Evolutionary conservation across 2,888 invertebrate species (phyloP).

Genomic region (Monochamus alternatus): DNA sequence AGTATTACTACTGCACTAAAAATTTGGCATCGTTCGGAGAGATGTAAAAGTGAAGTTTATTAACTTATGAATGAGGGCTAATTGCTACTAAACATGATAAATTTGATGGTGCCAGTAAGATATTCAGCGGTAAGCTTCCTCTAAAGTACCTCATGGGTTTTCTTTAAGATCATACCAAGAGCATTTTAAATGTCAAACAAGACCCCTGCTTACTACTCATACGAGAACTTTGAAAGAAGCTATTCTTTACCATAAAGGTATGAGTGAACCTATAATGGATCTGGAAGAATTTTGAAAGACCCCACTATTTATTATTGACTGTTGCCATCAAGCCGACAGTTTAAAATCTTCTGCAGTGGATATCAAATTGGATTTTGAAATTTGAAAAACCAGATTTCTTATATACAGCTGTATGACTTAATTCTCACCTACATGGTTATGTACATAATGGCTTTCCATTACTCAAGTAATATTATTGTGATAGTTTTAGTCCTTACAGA

Average conservation of each 20-base stretch:
- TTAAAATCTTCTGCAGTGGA: constrained; percentile 19
- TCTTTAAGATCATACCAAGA: not conserved
- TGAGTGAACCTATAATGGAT: constrained; percentile 17
- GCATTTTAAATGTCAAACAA: constrained; percentile 9
- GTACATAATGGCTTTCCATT: too few species aligned
- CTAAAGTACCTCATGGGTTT: constrained; percentile 8
- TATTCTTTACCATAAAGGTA: constrained; percentile 13
- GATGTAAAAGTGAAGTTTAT: not conserved
- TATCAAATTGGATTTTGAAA: constrained; percentile 10
- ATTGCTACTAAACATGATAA: not conserved
- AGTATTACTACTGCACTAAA: constrained; percentile 17
- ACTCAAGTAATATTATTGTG: too few species aligned
- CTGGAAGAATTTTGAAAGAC: constrained; percentile 9
- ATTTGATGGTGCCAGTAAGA: not conserved
- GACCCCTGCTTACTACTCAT: constrained; percentile 20
- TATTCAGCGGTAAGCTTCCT: constrained; percentile 5
- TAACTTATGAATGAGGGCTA: constrained; percentile 3
- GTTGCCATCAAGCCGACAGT: constrained; percentile 22
- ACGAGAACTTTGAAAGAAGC: constrained; percentile 24
- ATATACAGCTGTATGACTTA: not conserved
- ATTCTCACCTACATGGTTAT: not conserved
- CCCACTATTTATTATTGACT: constrained; percentile 32
- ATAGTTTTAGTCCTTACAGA: too few species aligned
- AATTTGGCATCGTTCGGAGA: not conserved
- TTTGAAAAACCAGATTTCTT: not conserved